Evolutionary conservation across 2,797 vertebrate species (phyloP), one percentile per base, ranked within the genome.

Genomic region (Pelobates cultripes): DNA sequence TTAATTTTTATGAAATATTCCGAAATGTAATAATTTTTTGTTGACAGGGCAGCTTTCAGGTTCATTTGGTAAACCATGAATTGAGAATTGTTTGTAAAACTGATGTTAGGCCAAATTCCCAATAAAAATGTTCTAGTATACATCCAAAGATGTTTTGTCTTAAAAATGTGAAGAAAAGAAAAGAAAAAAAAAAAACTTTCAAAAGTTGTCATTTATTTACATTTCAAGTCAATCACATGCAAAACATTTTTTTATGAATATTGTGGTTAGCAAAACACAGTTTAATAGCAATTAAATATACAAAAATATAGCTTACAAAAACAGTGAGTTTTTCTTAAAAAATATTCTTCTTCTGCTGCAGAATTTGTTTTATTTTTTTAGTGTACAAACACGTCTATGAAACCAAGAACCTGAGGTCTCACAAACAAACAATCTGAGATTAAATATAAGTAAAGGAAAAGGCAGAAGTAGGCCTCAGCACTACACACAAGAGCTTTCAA

Each of bases 231-330:
- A 83, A 73, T 73, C 70, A 79, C 82, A 83, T 83, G 82, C 82
- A 83, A 83, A 83, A 83, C 66, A 53, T 64, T 79, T 83, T 79
- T 82, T 71, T 75, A 79, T 70, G 76, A 78, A 83, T 78, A 78
- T 74, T 17, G 72, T 79, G 60, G 72, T 83, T 83, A 83, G 82
- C 77, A 83, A 83, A 68, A 83, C 82, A 83, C 45, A 17, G 53
- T 79, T 83, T 83, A 83, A 83, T 83, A 75, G 82, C 77, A 83
- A 83, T 83, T 83, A 83, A 83, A 83, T 83, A 83, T 83, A 83
- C 82, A 83, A 83, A 83, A 83, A 83, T 83, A 83, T 79, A 83
- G 82, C 82, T 83, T 83, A 83, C 77, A 83, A 83, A 81, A 83
- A 83, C 76, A 83, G 72, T 70, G 77, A 83, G 72, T 44, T 74